Base-by-base conservation (phyloP, 1,140 invertebrate genomes). In the Drosophila chauvacae region DNA sequence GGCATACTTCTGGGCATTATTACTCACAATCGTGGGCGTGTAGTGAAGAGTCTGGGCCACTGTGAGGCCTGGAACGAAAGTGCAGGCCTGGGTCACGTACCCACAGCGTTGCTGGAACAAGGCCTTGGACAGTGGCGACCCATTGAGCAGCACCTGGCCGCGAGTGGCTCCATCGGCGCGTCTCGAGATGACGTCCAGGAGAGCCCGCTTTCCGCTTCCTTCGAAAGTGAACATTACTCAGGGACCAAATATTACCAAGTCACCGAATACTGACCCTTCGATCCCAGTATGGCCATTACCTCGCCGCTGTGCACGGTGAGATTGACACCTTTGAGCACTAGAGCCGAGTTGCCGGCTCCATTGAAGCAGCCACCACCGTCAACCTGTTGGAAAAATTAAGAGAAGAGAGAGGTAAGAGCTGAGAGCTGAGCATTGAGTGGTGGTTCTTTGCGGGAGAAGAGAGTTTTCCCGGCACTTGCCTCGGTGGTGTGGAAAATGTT, bases 251-350 rank as follows among this genome's bases (percentile, higher is more conserved):
- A 35, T 35, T 35, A 33, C 30, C 18, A 26, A 1, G 33, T 39
- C 14, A 14, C 20, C 7, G 18, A 50, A 7, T 11, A 2, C 51
- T 58, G 91, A 95, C 97, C 97, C 94, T 98, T 98, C 0, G 97
- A 98, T 9, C 98, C 98, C 9, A 98, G 93, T 68, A 98, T 95
- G 20, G 97, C 97, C 80, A 98, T 95, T 42, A 98, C 97, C 93
- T 98, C 97, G 14, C 97, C 97, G 47, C 97, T 96, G 87, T 97
- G 96, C 0, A 98, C 97, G 66, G 96, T 96, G 51, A 98, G 94
- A 14, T 97, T 97, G 5, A 98, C 96, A 94, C 98, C 97, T 93
- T 98, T 97, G 1, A 98, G 93, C 45, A 98, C 97, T 13, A 97
- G 94, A 18, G 96, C 97, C 9, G 96, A 96, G 80, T 96, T 96